These are phyloP conservation scores for Beroe ovata DNA, from an alignment of 37 sponge, comb jelly and placozoan genomes.

Conservation along the genomic window DNA sequence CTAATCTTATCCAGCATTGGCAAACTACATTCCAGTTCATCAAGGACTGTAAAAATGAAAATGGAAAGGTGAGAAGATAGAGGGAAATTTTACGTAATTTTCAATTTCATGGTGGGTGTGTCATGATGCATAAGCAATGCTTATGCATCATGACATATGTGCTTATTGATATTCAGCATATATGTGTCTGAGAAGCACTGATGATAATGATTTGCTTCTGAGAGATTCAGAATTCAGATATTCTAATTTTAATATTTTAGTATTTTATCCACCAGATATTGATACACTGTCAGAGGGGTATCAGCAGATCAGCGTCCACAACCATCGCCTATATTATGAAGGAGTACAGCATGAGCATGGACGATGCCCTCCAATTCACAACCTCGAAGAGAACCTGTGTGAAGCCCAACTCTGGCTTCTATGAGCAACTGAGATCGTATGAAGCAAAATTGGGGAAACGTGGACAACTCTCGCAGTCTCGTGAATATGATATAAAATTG, in stretches of 20 bases:
- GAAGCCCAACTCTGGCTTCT: conserved; percentile 16
- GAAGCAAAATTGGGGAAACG: background rate
- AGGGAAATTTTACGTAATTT: no score
- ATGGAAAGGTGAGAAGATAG: conserved; percentile 21
- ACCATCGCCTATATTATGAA: conserved; percentile 33
- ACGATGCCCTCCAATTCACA: background rate
- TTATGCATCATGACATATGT: no score
- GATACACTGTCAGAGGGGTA: conserved; percentile 10
- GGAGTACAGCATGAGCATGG: background rate
- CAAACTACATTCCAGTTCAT: conserved; percentile 11
- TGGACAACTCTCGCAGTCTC: no score
- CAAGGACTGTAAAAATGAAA: background rate
- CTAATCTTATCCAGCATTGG: conserved; percentile 16
- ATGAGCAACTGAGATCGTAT: background rate
- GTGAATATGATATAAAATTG: no score
- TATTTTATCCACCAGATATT: conserved; percentile 15
- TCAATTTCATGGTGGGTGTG: no score
- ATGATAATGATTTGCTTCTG: no score
- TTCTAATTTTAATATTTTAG: no score
- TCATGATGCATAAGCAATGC: no score
- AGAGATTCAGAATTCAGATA: no score
- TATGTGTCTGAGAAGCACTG: no score
- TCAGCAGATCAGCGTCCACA: conserved; percentile 4
- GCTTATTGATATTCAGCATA: no score
- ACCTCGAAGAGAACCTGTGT: conserved; percentile 20